Conservation (phyloP, 2,888 invertebrate species). For the Phaonia tiefii region DNA sequence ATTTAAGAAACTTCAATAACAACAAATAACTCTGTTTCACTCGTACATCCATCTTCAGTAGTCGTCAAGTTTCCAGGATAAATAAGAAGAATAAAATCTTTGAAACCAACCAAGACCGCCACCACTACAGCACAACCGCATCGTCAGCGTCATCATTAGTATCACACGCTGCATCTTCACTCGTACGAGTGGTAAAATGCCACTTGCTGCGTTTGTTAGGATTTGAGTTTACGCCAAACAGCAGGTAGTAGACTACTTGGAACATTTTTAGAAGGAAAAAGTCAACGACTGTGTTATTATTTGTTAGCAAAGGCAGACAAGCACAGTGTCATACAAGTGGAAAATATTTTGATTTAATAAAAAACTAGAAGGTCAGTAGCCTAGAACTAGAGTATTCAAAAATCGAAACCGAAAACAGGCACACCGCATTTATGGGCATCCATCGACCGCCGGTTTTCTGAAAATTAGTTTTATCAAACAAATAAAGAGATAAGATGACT, state of each 20-base stretch:
- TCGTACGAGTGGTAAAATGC: constrained; percentile 1
- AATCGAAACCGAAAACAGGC: too few relatives aligned
- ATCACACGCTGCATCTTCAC: not conserved
- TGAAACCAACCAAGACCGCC: not conserved
- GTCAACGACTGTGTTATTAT: too few relatives aligned
- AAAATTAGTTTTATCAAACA: too few relatives aligned
- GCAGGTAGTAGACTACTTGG: constrained; percentile 1
- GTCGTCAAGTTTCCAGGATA: too few relatives aligned
- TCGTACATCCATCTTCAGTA: not conserved
- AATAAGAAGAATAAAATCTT: not conserved
- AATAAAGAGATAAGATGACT: too few relatives aligned
- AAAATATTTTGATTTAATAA: too few relatives aligned
- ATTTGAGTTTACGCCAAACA: not conserved
- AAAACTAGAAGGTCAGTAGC: too few relatives aligned
- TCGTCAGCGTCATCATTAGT: not conserved
- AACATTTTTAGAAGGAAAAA: too few relatives aligned
- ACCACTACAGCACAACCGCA: not conserved
- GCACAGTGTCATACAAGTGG: constrained; percentile 4
- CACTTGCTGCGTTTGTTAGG: not conserved
- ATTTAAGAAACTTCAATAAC: constrained; percentile 2
- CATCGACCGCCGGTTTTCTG: too few relatives aligned
- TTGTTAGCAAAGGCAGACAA: too few relatives aligned
- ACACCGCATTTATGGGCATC: too few relatives aligned
- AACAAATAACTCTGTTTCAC: constrained; percentile 6
- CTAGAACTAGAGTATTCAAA: too few relatives aligned